Base-by-base conservation (phyloP, 2,888 invertebrate genomes). In the Charanyca ferruginea region DNA sequence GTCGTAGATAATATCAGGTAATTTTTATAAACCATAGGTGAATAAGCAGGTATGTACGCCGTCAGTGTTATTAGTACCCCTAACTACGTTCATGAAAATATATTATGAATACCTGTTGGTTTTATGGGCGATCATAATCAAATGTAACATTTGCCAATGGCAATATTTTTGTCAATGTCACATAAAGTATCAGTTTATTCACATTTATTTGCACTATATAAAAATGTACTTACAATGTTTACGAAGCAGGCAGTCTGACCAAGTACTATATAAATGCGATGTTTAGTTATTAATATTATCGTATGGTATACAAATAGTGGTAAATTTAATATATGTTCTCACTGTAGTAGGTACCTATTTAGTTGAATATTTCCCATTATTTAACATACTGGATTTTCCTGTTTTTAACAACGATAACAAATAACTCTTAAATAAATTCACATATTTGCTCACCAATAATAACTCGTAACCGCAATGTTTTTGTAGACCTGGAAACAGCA, bases 1-100 rank as follows among this genome's bases (percentile, higher is more conserved):
- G 47, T 54, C 16, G 65, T 45, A 32, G 69, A 74, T 79, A 73
- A 47, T 52, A 81, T 68, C 78, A 41, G 66, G 60, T 66, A 63
- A 81, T 66, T 69, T 80, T 57, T 54, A 75, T 41, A 73, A 53
- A 60, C 32, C 38, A 57, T 55, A 42, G 42, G 61, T 53, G 65
- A 54, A 75, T 60, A 45, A 44, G 41, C 18, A 22, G 22, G n/a
- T 49, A 53, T 18, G 16, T 52, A 60, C n/a, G 7, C 45, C 38
- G 20, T 38, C 28, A 20, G 32, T 44, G 25, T 47, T 41, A 58
- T 57, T 66, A 54, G 55, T 73, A 54, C 7, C 16, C 53, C 22
- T 52, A 61, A 51, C 45, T 22, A 47, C 53, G n/a, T 58, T 51
- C 32, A 57, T 74, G 28, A 59, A 62, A 61, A 64, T 41, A 49